Base-by-base conservation (phyloP, 2,888 invertebrate genomes). In the Scaptomyza tumidula region DNA sequence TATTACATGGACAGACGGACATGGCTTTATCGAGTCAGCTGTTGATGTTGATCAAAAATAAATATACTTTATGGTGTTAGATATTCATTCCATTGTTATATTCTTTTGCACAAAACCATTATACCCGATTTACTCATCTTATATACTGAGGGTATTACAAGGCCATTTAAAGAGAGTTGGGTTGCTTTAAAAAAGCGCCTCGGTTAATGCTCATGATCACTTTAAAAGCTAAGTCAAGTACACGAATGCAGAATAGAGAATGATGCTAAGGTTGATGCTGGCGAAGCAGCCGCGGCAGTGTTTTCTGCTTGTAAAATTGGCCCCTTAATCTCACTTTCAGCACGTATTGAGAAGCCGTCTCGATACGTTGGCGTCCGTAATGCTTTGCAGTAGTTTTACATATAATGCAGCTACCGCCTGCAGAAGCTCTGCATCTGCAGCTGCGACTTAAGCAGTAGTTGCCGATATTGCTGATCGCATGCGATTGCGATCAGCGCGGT, bases 401-500 rank as follows among this genome's bases (percentile, higher is more conserved):
- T 86, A 83, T 80, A 83, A 86, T 80, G 80, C 86, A 75, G 33
- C 74, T 50, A 57, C 86, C 67, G 73, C 78, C 75, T 64, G 48
- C 71, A 53, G 24, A 55, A 64, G 58, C 33, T 39, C 14, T 14
- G 4, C 35, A 29, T 19, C 56, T 44, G 27, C n/a, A 41, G 37
- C 31, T 44, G 44, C 33, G 41, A 45, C 19, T 14, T 39, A 39
- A 37, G 68, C 58, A 50, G 52, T 33, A 58, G 78, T 29, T 45
- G 59, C 62, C 61, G 52, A 46, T 46, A 55, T 39, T 46, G 68
- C 72, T 44, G 90, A 90, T 90, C 87, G 86, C 88, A 86, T 81
- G 86, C 83, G 86, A 86, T 88, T 86, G 86, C 85, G 78, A 80
- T 86, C 83, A 88, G 81, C 83, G 75, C 75, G 75, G 79, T 86